Base-by-base conservation (phyloP, 2,888 invertebrate species). In the Athetis lepigone region DNA sequence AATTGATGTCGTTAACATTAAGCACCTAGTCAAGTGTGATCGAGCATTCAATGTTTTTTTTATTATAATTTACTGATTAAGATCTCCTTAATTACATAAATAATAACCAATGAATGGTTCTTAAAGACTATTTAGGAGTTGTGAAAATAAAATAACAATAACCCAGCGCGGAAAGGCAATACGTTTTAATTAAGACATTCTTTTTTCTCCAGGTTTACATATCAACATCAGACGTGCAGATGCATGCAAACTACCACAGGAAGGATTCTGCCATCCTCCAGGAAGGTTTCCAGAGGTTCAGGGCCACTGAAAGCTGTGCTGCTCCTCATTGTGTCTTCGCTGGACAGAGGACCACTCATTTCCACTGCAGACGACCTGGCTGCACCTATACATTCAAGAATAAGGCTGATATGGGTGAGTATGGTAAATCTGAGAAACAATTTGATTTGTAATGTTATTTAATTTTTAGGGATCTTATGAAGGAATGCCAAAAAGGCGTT, bases 161-260 rank as follows among this genome's bases (percentile, higher is more conserved):
- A n/a, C n/a, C n/a, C n/a, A n/a, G n/a, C n/a, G n/a, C n/a, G n/a
- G n/a, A n/a, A n/a, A 25, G 25, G 6, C 25, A 4, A 6, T 29
- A 6, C 8, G n/a, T n/a, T n/a, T 13, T 36, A 4, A n/a, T 2
- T n/a, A n/a, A n/a, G 3, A 1, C 1, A 2, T 18, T 43, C 36
- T n/a, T 29, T 0, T 21, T 16, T 52, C 73, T 85, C 43, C 82
- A 95, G 95, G 98, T 99, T 0, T 99, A 99, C 95, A 99, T 99
- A 87, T 99, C 99, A 83, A 99, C 99, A 4, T 99, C 99, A 50
- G 99, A 99, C 91, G 99, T 99, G 4, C 99, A 99, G 94, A 99
- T 99, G 99, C 99, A 99, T 91, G 99, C 99, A 4, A 99, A 99
- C 93, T 99, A 99, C 91, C 99, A 99, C 91, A 96, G 99, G 59